Evolutionary conservation across 2,888 invertebrate species (phyloP).

Genomic region (Leptopilina myrica): DNA sequence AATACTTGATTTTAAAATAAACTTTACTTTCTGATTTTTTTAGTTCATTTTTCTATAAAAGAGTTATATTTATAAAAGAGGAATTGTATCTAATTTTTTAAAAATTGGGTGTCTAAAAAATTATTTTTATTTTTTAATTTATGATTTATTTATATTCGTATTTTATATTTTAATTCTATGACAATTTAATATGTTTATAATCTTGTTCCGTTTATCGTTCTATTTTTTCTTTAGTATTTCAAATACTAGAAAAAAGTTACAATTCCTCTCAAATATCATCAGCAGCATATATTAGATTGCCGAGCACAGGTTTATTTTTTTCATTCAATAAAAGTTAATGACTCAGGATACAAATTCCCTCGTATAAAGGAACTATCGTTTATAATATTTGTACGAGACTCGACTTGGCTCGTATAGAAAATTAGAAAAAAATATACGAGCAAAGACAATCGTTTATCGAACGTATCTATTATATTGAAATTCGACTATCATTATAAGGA

Average conservation of each 20-base stretch:
- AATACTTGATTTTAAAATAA: slow-evolving; percentile 1
- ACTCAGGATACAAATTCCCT: not conserved
- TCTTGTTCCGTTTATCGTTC: not conserved
- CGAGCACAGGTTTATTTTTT: not conserved
- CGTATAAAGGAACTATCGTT: slow-evolving; percentile 26
- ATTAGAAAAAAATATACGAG: slow-evolving; percentile 14
- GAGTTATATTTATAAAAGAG: not conserved
- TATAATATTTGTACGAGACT: slow-evolving; percentile 9
- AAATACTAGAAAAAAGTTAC: not conserved
- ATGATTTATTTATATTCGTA: not conserved
- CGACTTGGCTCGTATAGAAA: slow-evolving; percentile 16
- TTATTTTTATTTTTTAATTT: not conserved
- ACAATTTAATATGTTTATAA: not conserved
- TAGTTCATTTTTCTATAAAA: not conserved
- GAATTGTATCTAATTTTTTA: slow-evolving; percentile 12
- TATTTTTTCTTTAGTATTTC: not conserved
- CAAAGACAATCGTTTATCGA: slow-evolving; percentile 28
- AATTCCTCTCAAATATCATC: slow-evolving; percentile 8
- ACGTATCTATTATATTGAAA: slow-evolving; percentile 32
- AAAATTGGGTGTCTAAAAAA: not conserved
- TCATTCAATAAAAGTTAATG: not conserved
- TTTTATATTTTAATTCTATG: not conserved
- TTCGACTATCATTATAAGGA: slow-evolving; percentile 21
- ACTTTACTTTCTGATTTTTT: slow-evolving; percentile 1
- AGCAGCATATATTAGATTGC: slow-evolving; percentile 11